phyloP scores from a whole-genome alignment of 1,140 invertebrate genomes.

The Lordiphosa collinella region DNA sequence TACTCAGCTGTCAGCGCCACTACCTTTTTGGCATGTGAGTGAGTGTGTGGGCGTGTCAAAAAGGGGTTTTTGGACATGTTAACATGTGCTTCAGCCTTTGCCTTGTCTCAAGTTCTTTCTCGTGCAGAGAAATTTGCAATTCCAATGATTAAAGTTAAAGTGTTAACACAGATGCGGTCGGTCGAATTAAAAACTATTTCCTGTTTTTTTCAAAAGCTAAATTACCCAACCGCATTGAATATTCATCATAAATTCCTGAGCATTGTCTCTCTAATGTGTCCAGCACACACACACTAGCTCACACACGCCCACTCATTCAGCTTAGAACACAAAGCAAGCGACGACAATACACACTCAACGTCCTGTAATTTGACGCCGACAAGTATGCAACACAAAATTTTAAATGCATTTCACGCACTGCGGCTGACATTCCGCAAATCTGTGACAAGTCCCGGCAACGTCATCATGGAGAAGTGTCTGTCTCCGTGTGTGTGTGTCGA shows the following conservation, averaged over 20 bases:
- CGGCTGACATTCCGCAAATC: conserved; percentile 15
- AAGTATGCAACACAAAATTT: conserved; percentile 67
- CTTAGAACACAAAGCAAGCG: conserved; percentile 28
- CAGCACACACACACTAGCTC: conserved; percentile 13
- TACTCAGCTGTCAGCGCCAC: conserved; percentile 19
- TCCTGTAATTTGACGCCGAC: conserved; percentile 61
- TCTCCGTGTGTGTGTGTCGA: conserved; percentile 40
- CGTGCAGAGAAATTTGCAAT: conserved; percentile 50
- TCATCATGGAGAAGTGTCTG: conserved; percentile 32
- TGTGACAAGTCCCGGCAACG: conserved; percentile 6
- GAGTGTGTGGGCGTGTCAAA: conserved; percentile 8
- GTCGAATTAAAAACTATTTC: neutral
- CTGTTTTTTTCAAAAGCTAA: too few species aligned
- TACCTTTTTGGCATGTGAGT: conserved; percentile 12
- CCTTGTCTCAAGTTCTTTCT: conserved; percentile 33
- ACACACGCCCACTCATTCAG: conserved; percentile 1
- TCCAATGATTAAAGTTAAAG: conserved; percentile 69
- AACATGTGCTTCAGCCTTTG: conserved; percentile 27
- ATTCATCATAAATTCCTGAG: too few species aligned
- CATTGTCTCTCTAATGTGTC: conserved; percentile 17
- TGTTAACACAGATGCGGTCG: conserved; percentile 23
- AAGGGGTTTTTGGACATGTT: conserved; percentile 17
- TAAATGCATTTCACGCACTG: conserved; percentile 72
- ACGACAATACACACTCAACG: conserved; percentile 33
- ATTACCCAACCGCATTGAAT: too few species aligned